Percentiles rank a stretch among this genome's conserved stretches.
These are phyloP conservation scores for Orchestes rusci DNA, from an alignment of 2,888 invertebrate genomes.

Conservation along the genomic window DNA sequence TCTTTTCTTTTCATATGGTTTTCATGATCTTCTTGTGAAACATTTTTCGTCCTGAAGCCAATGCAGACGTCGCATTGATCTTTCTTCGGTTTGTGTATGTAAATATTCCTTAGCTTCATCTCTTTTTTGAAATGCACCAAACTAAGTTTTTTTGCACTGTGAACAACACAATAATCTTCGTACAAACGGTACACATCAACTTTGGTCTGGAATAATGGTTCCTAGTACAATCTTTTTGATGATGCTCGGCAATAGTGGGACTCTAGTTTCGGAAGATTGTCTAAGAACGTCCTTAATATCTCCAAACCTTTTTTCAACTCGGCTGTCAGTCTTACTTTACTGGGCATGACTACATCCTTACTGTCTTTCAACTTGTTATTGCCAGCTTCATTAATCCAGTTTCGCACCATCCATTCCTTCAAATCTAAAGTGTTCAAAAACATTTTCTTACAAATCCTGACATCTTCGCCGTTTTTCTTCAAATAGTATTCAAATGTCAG, in stretches of 20 bases:
- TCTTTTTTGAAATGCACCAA: background rate
- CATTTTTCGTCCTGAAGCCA: background rate
- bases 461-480: conserved; percentile 4
- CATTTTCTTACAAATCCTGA: background rate
- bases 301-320: conserved; percentile 12
- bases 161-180: background rate
- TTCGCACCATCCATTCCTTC: conserved; percentile 8
- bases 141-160: background rate
- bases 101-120: background rate
- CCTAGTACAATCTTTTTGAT: conserved; percentile 2
- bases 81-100: background rate
- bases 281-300: conserved; percentile 17
- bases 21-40: background rate
- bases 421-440: conserved; percentile 2
- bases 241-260: conserved; percentile 6
- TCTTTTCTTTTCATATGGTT: background rate
- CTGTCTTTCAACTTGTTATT: conserved; percentile 14
- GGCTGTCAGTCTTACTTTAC: conserved; percentile 13
- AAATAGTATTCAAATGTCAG: conserved; percentile 9
- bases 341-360: conserved; percentile 16
- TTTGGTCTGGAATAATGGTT: conserved; percentile 17
- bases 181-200: background rate
- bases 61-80: background rate
- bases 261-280: conserved; percentile 20
- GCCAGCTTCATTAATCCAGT: conserved; percentile 6